Conservation (phyloP, 2,888 invertebrate species). For the Eupelmus urozonus region DNA sequence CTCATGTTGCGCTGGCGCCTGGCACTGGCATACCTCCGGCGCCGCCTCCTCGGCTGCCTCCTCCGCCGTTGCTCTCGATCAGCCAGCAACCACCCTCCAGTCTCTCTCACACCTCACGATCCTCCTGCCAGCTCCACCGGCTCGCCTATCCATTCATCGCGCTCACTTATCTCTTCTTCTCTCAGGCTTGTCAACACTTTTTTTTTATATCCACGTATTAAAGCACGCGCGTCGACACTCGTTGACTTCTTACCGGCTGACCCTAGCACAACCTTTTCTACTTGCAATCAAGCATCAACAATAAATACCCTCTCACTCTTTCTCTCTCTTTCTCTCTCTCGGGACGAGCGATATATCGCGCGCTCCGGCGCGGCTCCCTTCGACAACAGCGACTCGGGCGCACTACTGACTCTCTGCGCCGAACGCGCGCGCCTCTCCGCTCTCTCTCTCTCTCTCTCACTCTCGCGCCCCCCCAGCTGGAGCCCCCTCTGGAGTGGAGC, state of each 20-base stretch:
- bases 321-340: no score
- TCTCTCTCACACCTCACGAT: background rate
- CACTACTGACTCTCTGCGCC: background rate
- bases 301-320: no score
- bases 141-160: background rate
- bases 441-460: background rate
- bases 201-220: no score
- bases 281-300: no score
- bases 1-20: slow-evolving; percentile 70
- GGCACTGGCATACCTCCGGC: slow-evolving; percentile 19
- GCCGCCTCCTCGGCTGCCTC: background rate
- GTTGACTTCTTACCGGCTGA: background rate
- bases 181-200: background rate
- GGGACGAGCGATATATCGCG: no score
- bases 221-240: background rate
- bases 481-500: slow-evolving; percentile 27
- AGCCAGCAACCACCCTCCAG: background rate
- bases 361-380: background rate
- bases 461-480: slow-evolving; percentile 2
- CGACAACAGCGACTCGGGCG: background rate
- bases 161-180: background rate
- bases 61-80: background rate
- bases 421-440: background rate
- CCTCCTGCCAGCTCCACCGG: background rate
- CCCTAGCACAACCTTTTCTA: background rate